Base-by-base conservation (phyloP, 2,888 invertebrate genomes). In the Caenorhabditis japonica region DNA sequence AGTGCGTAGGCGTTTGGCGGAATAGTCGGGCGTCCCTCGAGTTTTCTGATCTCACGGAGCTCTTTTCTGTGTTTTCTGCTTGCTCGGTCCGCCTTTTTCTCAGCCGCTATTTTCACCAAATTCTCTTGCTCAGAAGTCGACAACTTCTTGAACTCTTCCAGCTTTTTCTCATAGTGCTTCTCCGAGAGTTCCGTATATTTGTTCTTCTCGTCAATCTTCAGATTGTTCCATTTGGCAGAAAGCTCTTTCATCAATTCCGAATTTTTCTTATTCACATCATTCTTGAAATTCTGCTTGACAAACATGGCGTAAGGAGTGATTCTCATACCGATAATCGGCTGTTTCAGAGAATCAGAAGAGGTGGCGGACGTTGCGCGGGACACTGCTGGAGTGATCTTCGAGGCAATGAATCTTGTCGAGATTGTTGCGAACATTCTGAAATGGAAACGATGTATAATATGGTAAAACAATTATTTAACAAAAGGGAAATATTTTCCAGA, bases 1-100 rank as follows among this genome's bases (percentile, higher is more conserved):
- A 72, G 53, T 3, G 66, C 60, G 38, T 66, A 72, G 0, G 72
- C 53, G 55, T 36, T 66, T 7, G 72, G 59, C 12, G 66, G 64
- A 34, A 38, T 13, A n/a, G 36, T 30, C 30, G 72, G 72, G 33
- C 60, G 64, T 33, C 64, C 72, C 7, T 30, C 46, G 4, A 17
- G 17, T 25, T 60, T 55, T 27, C 43, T 60, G 33, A 66, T 53
- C 36, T 72, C 72, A 8, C 72, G 59, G 41, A 47, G 59, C 33
- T 46, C 64, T 17, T 60, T 72, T 3, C 12, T 5, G 4, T 60
- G 41, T 15, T 49, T 64, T 36, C 47, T 46, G 5, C n/a, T 30
- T 7, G 53, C 64, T 19, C 30, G 25, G 4, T 59, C 60, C 15
- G 41, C 55, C 36, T 66, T 72, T 21, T 64, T 47, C 23, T 43